Conservation (phyloP, 1,140 invertebrate species). For the Brachionus calyciflorus region DNA sequence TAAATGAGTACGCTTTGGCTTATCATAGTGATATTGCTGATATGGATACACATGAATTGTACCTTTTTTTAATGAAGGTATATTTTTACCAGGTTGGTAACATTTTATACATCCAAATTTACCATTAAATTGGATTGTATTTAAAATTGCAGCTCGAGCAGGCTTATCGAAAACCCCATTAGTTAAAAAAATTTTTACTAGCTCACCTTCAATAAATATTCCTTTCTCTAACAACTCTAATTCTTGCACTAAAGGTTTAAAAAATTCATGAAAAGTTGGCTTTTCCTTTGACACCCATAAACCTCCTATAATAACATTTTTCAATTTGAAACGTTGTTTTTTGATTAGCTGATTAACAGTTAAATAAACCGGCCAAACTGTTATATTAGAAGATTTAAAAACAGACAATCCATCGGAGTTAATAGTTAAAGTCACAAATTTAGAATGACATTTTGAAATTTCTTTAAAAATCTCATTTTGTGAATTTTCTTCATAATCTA, state of each 20-base stretch:
- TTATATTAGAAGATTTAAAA: background rate
- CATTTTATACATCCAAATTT: background rate
- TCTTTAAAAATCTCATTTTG: background rate
- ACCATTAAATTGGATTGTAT: background rate
- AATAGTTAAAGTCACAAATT: background rate
- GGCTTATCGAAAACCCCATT: background rate
- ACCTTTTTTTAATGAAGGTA: background rate
- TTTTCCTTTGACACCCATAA: background rate
- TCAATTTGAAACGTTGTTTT: background rate
- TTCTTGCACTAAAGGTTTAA: background rate
- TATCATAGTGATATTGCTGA: background rate
- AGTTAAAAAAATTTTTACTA: background rate
- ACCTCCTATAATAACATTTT: background rate
- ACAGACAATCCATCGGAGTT: background rate
- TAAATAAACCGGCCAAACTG: conserved; percentile 12
- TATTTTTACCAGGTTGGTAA: background rate
- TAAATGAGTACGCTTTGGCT: too few relatives aligned
- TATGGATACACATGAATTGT: background rate
- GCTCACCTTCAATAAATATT: background rate
- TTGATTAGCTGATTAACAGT: background rate
- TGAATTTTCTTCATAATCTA: too few relatives aligned
- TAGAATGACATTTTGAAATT: background rate
- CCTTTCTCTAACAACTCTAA: background rate
- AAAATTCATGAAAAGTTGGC: background rate
- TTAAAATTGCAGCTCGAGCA: background rate